Evolutionary conservation across 2,797 vertebrate genomes (phyloP).

Genomic region (Poecilia velifera): DNA sequence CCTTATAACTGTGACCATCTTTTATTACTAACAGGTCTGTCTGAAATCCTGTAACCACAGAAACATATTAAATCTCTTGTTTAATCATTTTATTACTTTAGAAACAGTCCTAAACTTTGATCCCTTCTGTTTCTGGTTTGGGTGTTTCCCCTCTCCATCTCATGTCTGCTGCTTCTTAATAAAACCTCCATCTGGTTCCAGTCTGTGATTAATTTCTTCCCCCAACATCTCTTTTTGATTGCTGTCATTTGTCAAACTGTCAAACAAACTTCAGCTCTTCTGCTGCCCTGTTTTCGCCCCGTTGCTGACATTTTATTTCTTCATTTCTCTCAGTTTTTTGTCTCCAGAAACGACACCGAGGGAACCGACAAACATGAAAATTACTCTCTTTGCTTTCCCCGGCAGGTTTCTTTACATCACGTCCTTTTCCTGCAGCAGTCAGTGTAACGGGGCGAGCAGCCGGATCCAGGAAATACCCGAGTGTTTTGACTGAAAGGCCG

Average conservation of each 20-base stretch:
- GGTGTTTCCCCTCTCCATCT: not conserved
- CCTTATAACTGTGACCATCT: not conserved
- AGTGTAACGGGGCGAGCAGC: not conserved
- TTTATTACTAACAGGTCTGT: not conserved
- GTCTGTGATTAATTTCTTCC: constrained; percentile 16
- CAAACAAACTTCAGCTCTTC: constrained; percentile 8
- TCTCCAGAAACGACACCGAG: not conserved
- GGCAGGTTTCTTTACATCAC: not conserved
- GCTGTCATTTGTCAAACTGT: constrained; percentile 47
- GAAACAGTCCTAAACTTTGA: not conserved
- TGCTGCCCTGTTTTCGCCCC: not conserved
- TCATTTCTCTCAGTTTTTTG: no score
- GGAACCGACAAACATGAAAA: not conserved
- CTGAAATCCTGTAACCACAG: not conserved
- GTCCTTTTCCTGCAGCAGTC: not conserved
- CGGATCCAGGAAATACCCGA: not conserved
- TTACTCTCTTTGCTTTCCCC: not conserved
- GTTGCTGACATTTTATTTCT: not conserved
- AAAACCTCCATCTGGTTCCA: constrained; percentile 17
- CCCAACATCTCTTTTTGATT: constrained; percentile 19
- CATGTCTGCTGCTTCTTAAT: not conserved
- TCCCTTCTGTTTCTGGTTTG: not conserved
- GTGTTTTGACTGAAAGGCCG: not conserved
- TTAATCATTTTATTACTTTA: not conserved
- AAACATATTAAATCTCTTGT: not conserved